Evolutionary conservation across 2,797 vertebrate species (phyloP), one percentile per base, ranked within the genome.

Genomic region (Spheniscus humboldti): DNA sequence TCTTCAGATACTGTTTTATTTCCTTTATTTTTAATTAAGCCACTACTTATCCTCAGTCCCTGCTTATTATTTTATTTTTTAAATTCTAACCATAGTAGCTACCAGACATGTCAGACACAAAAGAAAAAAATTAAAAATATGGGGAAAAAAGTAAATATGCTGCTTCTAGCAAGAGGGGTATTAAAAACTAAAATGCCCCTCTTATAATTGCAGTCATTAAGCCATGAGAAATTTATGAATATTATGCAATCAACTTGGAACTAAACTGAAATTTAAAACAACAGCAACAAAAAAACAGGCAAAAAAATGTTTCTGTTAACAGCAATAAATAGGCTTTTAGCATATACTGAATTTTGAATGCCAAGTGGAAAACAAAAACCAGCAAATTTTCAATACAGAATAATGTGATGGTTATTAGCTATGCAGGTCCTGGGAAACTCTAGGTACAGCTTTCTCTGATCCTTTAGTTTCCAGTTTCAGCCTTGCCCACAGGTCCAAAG

Each of bases 21-120:
- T 72, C 8, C 64, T 92, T 62, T 43, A 13, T 82, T 85, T 91
- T 79, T 85, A 82, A 79, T 92, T 79, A 90, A 86, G 31, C 35
- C 33, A 24, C 43, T 71, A 23, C 35, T 86, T 78, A 72, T 71
- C 37, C 37, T 82, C 50, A 39, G 25, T 57, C 19, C 5, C 11
- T 84, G 39, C 13, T 59, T 59, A 41, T 28, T 24, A 25, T 50
- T 63, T 53, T 52, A 8, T 25, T 72, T 85, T 60, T 62, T 3
- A 33, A 88, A 66, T 83, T 94, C 15, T 57, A 66, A 69, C 13
- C 24, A 19, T 75, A 59, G 47, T 84, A 90, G 25, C 48, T 64
- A 47, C 31, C 11, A 45, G 88, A 45, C 45, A 18, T 2, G 7
- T 31, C 48, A 86, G 71, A 27, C 16, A 66, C 19, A 68, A 67